Evolutionary conservation across 2,888 invertebrate species (phyloP), one percentile per base, ranked within the genome.

Genomic region (Notodonta ziczac): DNA sequence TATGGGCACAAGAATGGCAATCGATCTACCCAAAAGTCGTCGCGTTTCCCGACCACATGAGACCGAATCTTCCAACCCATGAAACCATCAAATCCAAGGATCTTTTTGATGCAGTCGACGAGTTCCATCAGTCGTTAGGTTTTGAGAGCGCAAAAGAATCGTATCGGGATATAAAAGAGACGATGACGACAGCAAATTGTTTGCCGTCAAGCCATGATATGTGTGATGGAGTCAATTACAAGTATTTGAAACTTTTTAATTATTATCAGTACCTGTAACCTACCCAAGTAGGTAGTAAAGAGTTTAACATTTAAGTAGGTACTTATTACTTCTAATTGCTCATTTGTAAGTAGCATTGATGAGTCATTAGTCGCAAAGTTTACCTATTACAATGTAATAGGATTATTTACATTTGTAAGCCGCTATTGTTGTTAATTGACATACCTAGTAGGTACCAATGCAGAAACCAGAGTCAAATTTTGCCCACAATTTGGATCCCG

Each of bases 141-240:
- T 93, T 97, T 62, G 89, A 93, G n/a, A 91, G 94, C 46, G 95
- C 95, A 78, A 92, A 93, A 3, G 91, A 94, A 63, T 91, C 94
- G 0, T 96, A 96, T 80, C 94, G 95, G 84, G 88, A 88, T 62
- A 94, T 96, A 32, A 93, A 90, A 63, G 95, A 95, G 69, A 95
- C 95, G 0, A 86, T 85, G 64, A 92, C 94, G 46, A 88, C 95
- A 40, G 94, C 95, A 0, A 94, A 96, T 59, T 96, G 96, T 69
- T 94, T 96, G 73, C 95, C 96, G 0, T 95, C 96, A 2, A 96
- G 96, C 60, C 96, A 96, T 94, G 96, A 96, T 75, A 95, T 96
- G 90, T 95, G 95, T 73, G 95, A 96, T 77, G 94, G 94, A 50
- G 80, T 94, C 55, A 95, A 96, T 82, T 96, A 95, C 83, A 94